These are phyloP conservation scores for Megalonaias nervosa DNA, from an alignment of 1,140 invertebrate genomes.

Conservation along the genomic window DNA sequence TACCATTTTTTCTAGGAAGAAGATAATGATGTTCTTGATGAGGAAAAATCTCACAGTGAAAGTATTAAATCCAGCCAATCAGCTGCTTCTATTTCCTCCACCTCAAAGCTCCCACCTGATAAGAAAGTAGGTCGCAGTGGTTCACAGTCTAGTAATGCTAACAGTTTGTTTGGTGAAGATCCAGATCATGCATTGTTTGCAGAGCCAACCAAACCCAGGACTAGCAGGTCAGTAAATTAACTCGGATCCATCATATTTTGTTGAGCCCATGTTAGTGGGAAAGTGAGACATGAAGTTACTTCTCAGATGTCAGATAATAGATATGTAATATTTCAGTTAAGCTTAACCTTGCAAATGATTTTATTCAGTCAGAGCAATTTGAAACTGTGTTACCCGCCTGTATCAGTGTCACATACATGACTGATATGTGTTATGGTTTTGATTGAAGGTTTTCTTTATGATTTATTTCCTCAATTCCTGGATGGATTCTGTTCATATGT, in stretches of 20 bases:
- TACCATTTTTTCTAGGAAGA: constrained; percentile 24
- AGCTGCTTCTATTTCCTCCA: constrained; percentile 4
- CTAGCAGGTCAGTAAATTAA: constrained; percentile 35
- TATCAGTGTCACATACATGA: neutral
- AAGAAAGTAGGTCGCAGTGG: constrained; percentile 34
- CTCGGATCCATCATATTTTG: neutral
- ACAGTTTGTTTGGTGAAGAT: constrained; percentile 55
- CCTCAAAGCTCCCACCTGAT: constrained; percentile 7
- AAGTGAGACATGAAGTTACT: no score
- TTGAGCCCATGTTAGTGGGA: neutral
- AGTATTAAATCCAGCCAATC: constrained; percentile 45
- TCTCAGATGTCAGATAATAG: neutral
- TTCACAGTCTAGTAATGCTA: constrained; percentile 35
- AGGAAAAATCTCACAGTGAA: constrained; percentile 40
- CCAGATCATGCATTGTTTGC: constrained; percentile 40
- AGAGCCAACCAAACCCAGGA: constrained; percentile 31
- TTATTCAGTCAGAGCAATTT: neutral
- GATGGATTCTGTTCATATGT: no score
- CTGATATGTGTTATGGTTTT: neutral
- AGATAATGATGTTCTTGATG: constrained; percentile 32
- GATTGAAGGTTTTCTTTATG: neutral
- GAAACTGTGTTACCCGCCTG: neutral
- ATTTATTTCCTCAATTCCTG: no score
- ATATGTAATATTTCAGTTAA: neutral
- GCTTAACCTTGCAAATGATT: neutral